phyloP scores from a whole-genome alignment of 2,797 vertebrate genomes.

The Aldrovandia affinis region DNA sequence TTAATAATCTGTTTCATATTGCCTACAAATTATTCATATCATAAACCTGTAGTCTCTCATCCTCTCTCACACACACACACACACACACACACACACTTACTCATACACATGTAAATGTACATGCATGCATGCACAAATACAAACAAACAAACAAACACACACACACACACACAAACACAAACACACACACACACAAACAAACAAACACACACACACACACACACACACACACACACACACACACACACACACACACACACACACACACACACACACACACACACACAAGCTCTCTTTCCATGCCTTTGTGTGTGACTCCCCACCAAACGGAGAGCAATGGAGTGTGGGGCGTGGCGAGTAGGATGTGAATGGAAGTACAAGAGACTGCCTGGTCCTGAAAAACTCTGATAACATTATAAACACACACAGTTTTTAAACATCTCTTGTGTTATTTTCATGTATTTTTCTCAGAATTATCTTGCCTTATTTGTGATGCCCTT shows the following conservation, averaged over 20 bases:
- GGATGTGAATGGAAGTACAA: neutral
- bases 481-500: neutral
- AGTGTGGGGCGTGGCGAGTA: neutral
- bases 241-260: neutral
- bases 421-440: no score
- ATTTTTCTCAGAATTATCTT: neutral
- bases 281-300: neutral
- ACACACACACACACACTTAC: conserved; percentile 10
- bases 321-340: neutral
- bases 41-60: neutral
- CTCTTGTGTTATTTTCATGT: neutral
- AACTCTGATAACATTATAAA: no score
- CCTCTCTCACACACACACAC: neutral
- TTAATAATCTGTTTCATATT: no score
- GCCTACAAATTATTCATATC: no score
- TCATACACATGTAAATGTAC: no score
- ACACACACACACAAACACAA: no score
- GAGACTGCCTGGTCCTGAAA: neutral
- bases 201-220: no score
- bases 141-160: no score
- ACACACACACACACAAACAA: no score
- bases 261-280: neutral
- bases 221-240: neutral
- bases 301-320: conserved; percentile 12
- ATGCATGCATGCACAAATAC: no score